A percentile compares a stretch with the other conserved stretches of the same genome.
Evolutionary conservation across 2,888 invertebrate genomes (phyloP).

Genomic region (Flexamia atlantica): DNA sequence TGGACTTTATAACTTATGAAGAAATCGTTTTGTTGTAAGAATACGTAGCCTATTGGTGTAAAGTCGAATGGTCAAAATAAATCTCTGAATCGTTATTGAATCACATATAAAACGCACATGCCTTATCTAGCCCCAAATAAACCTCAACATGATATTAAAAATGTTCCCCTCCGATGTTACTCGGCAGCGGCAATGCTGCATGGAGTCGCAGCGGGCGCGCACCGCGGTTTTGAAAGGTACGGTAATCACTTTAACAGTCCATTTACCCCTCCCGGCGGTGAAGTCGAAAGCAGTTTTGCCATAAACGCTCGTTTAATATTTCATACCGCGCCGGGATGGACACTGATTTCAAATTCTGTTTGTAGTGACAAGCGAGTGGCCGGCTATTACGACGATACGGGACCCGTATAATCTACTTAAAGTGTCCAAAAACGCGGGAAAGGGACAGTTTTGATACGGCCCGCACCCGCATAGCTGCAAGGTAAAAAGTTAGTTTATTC

Average conservation of each 20-base stretch:
- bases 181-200: too few species aligned
- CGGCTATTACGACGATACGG: slow-evolving; percentile 50
- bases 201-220: too few species aligned
- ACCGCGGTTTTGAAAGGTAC: slow-evolving; percentile 39
- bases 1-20: too few species aligned
- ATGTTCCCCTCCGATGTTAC: too few species aligned
- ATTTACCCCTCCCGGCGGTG: background rate
- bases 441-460: slow-evolving; percentile 46
- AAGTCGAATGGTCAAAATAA: too few species aligned
- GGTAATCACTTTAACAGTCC: slow-evolving; percentile 32
- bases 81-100: too few species aligned
- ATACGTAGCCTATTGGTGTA: too few species aligned
- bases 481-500: slow-evolving; percentile 56
- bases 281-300: slow-evolving; percentile 14
- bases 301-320: slow-evolving; percentile 46
- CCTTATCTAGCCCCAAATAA: too few species aligned
- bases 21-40: too few species aligned
- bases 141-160: too few species aligned
- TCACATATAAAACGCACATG: too few species aligned
- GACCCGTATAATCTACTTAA: slow-evolving; percentile 62
- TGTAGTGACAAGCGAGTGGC: slow-evolving; percentile 18
- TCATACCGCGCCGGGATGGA: slow-evolving; percentile 7
- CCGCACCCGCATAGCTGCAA: slow-evolving; percentile 44
- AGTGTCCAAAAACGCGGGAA: slow-evolving; percentile 47
- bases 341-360: slow-evolving; percentile 48